phyloP scores from a whole-genome alignment of 2,888 invertebrate species.

The Dorcus hopei region DNA sequence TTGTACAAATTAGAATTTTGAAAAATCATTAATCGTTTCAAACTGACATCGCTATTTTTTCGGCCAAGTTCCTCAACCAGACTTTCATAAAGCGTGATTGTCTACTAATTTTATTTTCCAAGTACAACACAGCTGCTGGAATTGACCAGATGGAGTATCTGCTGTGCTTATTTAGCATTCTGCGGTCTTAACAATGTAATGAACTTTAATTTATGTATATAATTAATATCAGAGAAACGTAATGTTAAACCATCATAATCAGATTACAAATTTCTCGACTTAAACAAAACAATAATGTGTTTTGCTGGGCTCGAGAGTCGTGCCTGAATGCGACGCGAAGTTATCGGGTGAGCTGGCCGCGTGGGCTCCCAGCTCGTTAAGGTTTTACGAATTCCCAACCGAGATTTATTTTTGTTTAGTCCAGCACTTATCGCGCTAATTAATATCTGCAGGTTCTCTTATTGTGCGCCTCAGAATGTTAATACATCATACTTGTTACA shows the following conservation, averaged over 20 bases:
- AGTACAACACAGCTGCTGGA: no score
- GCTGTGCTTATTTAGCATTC: no score
- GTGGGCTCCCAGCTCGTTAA: not conserved
- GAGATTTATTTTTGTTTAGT: constrained; percentile 11
- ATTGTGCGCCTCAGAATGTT: not conserved
- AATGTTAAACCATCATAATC: constrained; percentile 9
- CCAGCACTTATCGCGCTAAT: constrained; percentile 3
- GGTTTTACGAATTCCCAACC: constrained; percentile 6
- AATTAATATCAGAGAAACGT: constrained; percentile 5
- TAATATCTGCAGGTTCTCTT: not conserved
- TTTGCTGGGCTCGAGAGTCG: constrained; percentile 4
- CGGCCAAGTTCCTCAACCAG: no score
- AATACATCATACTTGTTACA: no score
- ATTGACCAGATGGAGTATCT: no score
- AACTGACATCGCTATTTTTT: no score
- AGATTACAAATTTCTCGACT: constrained; percentile 10
- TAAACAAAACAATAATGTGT: constrained; percentile 6
- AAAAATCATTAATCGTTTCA: no score
- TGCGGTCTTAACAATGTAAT: no score
- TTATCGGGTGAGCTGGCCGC: not conserved
- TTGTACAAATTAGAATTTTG: no score
- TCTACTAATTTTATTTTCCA: no score
- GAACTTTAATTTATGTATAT: not conserved
- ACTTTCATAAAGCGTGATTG: no score
- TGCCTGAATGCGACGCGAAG: constrained; percentile 12